phyloP scores from a whole-genome alignment of 2,113 vertebrate species.

The Thamnaconus septentrionalis region DNA sequence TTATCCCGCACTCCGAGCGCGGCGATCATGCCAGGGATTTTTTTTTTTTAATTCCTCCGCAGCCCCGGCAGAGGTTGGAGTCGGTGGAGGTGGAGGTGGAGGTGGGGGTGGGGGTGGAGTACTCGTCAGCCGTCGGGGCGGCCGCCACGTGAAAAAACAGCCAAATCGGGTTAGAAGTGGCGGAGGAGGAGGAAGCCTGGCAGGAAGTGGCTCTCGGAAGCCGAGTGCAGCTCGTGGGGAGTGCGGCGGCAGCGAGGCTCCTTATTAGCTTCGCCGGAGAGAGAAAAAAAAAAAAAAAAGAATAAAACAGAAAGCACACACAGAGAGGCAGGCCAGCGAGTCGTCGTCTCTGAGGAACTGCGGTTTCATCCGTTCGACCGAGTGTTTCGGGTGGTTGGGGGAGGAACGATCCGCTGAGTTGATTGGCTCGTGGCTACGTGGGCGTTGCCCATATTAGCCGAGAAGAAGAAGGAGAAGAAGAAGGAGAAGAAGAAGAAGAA shows the following conservation, averaged over 20 bases:
- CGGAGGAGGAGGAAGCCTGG: conserved; percentile 17
- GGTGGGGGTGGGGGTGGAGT: too few relatives aligned
- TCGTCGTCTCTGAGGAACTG: conserved; percentile 34
- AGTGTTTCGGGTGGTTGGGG: too few relatives aligned
- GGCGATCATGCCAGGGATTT: conserved; percentile 7
- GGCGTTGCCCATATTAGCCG: conserved; percentile 18
- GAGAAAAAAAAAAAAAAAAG: too few relatives aligned
- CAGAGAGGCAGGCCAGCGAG: too few relatives aligned
- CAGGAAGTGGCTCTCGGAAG: conserved; percentile 34
- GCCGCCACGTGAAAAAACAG: conserved; percentile 1
- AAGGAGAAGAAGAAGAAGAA: too few relatives aligned
- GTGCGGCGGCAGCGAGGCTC: conserved; percentile 43
- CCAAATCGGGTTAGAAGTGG: conserved; percentile 34
- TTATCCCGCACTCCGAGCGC: conserved; percentile 23
- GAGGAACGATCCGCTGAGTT: conserved; percentile 59
- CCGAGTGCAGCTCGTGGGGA: conserved; percentile 27
- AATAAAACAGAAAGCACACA: too few relatives aligned
- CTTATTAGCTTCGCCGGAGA: conserved; percentile 41
- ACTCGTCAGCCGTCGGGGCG: too few relatives aligned
- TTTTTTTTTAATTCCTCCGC: too few relatives aligned
- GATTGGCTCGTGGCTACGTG: conserved; percentile 54
- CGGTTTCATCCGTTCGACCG: conserved; percentile 43
- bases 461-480: too few relatives aligned
- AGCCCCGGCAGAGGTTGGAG: too few relatives aligned
- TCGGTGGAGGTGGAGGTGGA: too few relatives aligned